Evolutionary conservation across 2,113 vertebrate genomes (phyloP).

Genomic region (Grallaria varia): DNA sequence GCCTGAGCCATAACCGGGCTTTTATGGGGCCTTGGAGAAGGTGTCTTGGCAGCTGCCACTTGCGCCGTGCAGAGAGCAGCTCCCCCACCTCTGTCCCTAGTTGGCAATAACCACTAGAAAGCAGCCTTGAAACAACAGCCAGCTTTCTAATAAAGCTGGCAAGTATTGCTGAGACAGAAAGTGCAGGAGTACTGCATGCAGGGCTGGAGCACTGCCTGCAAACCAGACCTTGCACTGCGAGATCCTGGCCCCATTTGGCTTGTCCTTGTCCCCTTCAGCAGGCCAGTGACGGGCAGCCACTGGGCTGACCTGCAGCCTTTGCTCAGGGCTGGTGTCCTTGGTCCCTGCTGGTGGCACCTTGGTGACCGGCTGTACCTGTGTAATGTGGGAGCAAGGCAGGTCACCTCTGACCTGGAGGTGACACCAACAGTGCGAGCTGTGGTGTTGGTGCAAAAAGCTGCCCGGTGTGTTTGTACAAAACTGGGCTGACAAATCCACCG

Average conservation of each 20-base stretch:
- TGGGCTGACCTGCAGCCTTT: not conserved
- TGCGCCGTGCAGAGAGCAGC: not conserved
- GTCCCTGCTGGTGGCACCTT: not conserved
- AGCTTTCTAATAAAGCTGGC: slow-evolving; percentile 40
- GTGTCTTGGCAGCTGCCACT: slow-evolving; percentile 45
- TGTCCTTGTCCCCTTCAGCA: not conserved
- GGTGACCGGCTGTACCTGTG: not conserved
- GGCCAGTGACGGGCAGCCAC: fast-evolving
- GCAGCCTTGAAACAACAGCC: slow-evolving; percentile 45
- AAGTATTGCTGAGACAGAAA: not conserved
- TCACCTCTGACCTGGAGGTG: not conserved
- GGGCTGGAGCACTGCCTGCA: not conserved
- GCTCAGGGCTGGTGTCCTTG: not conserved
- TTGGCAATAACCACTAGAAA: not conserved
- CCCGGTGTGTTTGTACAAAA: not conserved
- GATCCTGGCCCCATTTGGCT: fast-evolving
- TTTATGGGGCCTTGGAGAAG: slow-evolving; percentile 34
- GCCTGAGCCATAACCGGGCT: not conserved
- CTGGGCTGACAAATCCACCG: not conserved
- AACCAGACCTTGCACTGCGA: not conserved
- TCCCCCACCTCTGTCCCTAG: not conserved
- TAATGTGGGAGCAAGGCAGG: fast-evolving
- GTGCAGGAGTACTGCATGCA: fast-evolving
- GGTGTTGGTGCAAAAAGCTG: not conserved
- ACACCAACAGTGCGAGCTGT: not conserved